Base-by-base conservation (phyloP, 2,113 vertebrate genomes). In the Callipepla squamata region DNA sequence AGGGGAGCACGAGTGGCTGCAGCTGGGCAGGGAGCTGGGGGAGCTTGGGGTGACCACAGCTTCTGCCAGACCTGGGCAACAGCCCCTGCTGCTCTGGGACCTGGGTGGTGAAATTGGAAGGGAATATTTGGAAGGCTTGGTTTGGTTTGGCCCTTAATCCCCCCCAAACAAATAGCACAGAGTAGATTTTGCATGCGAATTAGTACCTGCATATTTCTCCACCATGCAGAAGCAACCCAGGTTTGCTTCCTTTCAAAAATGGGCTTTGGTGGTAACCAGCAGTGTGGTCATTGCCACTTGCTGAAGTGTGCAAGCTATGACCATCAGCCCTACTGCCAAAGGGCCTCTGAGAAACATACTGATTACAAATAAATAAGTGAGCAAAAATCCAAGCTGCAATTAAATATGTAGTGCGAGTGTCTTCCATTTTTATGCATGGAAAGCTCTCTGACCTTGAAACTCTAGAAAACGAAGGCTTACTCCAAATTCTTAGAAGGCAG, bases 1-100 rank as follows among this genome's bases (percentile, higher is more conserved):
- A 0, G 0, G 11, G 17, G 51, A 32, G 44, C 13, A 4, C 3
- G 6, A 19, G 73, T 48, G 84, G 47, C 40, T n/a, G 0, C 25
- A 40, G 25, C 38, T 40, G 16, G 50, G 7, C 22, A 20, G 63
- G 18, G 65, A 30, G 32, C 34, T 40, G 1, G 0, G 30, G 42
- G 21, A 38, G n/a, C 38, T 38, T 63, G 11, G 22, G 42, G 83
- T 57, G 21, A 59, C 18, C 34, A 26, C 48, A 28, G 0, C 11
- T 58, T 25, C 75, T 75, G 6, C 63, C 2, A 4, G 40, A 3
- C 36, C 42, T 15, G 1, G 4, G 11, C 13, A 76, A 19, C 55
- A 76, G 53, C 20, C 10, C 48, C 69, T 36, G n/a, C 19, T n/a
- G 12, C 63, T 63, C 58, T 32, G 21, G 34, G 45, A 61, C 23